Evolutionary conservation across 2,888 invertebrate genomes (phyloP).

Genomic region (Megalurothrips usitatus): DNA sequence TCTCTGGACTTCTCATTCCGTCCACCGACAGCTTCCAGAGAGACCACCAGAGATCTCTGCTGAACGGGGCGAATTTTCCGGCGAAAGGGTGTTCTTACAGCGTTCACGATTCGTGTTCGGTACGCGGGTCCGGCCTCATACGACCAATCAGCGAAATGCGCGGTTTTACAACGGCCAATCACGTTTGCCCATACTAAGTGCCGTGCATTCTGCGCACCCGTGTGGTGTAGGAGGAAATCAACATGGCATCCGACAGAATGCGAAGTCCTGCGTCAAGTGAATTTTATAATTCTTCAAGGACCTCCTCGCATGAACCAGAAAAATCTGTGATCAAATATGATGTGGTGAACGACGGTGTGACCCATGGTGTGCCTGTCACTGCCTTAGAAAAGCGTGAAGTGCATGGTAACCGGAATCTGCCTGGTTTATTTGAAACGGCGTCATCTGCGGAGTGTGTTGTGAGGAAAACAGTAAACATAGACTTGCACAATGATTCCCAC

Average conservation of each 20-base stretch:
- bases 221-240: constrained; percentile 43
- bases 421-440: constrained; percentile 38
- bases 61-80: no score
- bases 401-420: constrained; percentile 37
- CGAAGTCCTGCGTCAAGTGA: constrained; percentile 47
- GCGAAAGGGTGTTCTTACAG: neutral
- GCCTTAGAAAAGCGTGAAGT: constrained; percentile 36
- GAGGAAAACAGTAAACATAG: constrained; percentile 34
- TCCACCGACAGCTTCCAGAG: no score
- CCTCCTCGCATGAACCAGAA: constrained; percentile 33
- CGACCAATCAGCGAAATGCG: neutral
- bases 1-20: no score
- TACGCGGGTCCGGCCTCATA: neutral
- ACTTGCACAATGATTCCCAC: constrained; percentile 31
- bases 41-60: no score
- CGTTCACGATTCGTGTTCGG: neutral
- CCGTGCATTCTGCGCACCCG: constrained; percentile 30
- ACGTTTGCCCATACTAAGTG: neutral
- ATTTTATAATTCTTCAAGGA: constrained; percentile 36
- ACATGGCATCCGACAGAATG: constrained; percentile 49
- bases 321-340: constrained; percentile 32
- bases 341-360: constrained; percentile 31
- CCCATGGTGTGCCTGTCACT: constrained; percentile 35
- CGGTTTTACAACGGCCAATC: neutral
- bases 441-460: constrained; percentile 35